Evolutionary conservation across 2,797 vertebrate species (phyloP).

Genomic region (Betta splendens): DNA sequence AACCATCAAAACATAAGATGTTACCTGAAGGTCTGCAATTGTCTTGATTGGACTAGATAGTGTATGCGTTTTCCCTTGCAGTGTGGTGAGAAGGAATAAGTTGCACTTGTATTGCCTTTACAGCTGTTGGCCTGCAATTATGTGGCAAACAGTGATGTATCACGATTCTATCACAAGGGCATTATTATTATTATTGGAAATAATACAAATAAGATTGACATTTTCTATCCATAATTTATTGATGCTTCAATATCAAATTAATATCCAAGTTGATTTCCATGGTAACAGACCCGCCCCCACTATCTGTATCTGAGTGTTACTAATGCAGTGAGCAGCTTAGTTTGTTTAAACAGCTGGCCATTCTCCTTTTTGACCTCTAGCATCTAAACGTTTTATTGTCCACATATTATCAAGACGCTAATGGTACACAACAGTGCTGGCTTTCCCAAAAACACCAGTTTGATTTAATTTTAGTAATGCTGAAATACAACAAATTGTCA

Average conservation of each 20-base stretch:
- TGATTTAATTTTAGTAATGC: constrained; percentile 35
- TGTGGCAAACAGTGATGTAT: constrained; percentile 35
- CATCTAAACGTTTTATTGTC: constrained; percentile 49
- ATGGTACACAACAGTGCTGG: constrained; percentile 46
- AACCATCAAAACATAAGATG: constrained; percentile 32
- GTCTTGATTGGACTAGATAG: constrained; percentile 27
- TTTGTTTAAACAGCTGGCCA: constrained; percentile 55
- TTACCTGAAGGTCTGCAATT: constrained; percentile 10
- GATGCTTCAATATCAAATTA: constrained; percentile 33
- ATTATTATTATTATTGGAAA: constrained; percentile 50
- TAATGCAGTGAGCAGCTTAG: constrained; percentile 43
- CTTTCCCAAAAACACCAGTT: constrained; percentile 32
- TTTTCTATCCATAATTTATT: constrained; percentile 36
- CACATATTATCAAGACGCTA: constrained; percentile 51
- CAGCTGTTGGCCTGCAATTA: constrained; percentile 36
- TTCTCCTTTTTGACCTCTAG: constrained; percentile 36
- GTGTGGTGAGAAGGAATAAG: constrained; percentile 57
- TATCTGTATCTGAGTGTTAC: constrained; percentile 61
- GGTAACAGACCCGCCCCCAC: constrained; percentile 27
- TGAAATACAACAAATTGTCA: constrained; percentile 24
- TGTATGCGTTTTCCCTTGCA: constrained; percentile 58
- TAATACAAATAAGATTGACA: constrained; percentile 21
- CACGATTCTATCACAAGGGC: constrained; percentile 38
- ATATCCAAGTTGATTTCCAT: constrained; percentile 37
- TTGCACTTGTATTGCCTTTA: constrained; percentile 54